Base-by-base conservation (phyloP, 2,113 vertebrate species). In the Tamias sibiricus region DNA sequence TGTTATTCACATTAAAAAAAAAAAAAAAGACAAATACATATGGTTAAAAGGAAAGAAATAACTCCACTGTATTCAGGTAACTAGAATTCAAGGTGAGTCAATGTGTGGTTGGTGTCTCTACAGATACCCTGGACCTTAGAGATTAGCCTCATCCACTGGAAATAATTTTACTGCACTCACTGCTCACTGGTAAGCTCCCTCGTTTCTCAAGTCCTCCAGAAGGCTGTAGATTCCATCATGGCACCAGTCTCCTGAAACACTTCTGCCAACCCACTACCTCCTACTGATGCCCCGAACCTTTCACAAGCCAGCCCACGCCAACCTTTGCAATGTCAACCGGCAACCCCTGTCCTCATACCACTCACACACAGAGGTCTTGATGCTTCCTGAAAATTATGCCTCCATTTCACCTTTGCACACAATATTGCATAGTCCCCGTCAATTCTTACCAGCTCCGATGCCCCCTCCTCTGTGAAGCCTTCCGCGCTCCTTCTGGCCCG, bases 151-250 rank as follows among this genome's bases (percentile, higher is more conserved):
- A 47, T 4, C 20, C 35, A 52, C 75, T 49, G 35, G 79, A 64
- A 57, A 91, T 52, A 20, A 59, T 32, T 32, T 3, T 22, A 57
- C 0, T 20, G 24, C 42, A 28, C 3, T 52, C 44, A 44, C 1
- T 52, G 42, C 9, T 82, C 52, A 59, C 57, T 68, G n/a, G 68
- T 62, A 64, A 71, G 52, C 1, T 54, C 40, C 26, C 49, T 89
- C 44, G 28, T 66, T 84, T 87, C 81, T 90, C 64, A 92, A 77
- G 59, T 75, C 66, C 57, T 91, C 77, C 40, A 90, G 95, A 54
- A 80, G 66, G 57, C 40, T 64, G n/a, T 2, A 6, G 47, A 62
- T 81, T 71, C 35, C 49, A 3, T 8, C 59, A 80, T 12, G 17
- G 14, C 16, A 37, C 12, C 42, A 22, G 62, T 9, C 42, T 71